Base-by-base conservation (phyloP, 2,888 invertebrate species). In the Melanotus villosus region DNA sequence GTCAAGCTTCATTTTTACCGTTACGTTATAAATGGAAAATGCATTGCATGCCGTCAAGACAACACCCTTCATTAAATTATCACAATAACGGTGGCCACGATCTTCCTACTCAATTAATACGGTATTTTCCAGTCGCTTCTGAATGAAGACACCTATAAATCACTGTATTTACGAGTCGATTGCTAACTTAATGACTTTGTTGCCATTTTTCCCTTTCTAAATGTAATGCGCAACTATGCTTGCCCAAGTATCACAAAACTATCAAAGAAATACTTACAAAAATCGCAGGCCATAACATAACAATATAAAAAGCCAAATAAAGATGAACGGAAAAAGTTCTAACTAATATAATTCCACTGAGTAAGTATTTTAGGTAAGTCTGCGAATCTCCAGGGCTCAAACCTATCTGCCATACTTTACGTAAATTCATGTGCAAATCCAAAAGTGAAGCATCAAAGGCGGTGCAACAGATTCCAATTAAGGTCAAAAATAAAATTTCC, bases 271-370 rank as follows among this genome's bases (percentile, higher is more conserved):
- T 70, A 80, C 81, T 79, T 80, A 89, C 89, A 84, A 88, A 82
- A 75, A 88, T 86, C 0, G 87, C 85, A 32, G 89, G 89, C 82
- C 89, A 89, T 3, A 89, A 80, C 65, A 89, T 83, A 3, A 88
- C 86, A 65, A 89, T 86, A 74, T 88, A 89, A 7, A 87, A 82
- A 0, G 88, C 87, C 18, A 89, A 82, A 77, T 88, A 88, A 3
- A 88, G 82, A 78, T 89, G 88, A 38, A 88, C 85, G 0, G 88
- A 87, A 78, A 88, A 88, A 65, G 88, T 87, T 72, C 88, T 86
- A 0, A 87, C 85, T 34, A 89, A 78, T 81, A 89, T 86, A 19
- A 89, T 82, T 2, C 86, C 85, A 0, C 86, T 86, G 38, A 88
- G 83, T 79, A 88, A 83, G 10, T 87, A 87, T 16, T 88, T 86